A percentile compares a stretch with the other conserved stretches of the same genome.
Conservation (phyloP, 2,888 invertebrate genomes). For the Ophion ellenae region DNA sequence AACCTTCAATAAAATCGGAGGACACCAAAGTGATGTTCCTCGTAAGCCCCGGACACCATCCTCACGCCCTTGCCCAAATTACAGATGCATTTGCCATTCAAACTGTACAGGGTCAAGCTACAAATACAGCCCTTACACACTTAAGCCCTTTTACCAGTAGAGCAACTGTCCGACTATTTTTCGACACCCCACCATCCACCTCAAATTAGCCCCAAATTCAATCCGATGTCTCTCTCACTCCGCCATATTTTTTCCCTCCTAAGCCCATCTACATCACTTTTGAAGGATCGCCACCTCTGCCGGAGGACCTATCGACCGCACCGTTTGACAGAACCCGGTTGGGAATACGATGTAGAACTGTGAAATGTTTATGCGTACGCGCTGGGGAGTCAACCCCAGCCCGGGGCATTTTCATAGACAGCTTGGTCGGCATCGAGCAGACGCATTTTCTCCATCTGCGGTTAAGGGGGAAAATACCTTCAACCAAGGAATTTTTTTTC, state of each 20-base stretch:
- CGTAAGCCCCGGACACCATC: too few species aligned
- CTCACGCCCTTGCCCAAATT: too few species aligned
- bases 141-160: neutral
- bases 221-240: neutral
- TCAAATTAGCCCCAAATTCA: neutral
- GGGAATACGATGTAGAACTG: constrained; percentile 5
- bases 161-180: too few species aligned
- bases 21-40: too few species aligned
- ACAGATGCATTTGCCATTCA: too few species aligned
- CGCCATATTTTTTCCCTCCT: neutral
- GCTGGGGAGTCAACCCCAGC: constrained; percentile 2
- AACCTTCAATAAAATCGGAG: too few species aligned
- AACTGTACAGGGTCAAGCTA: neutral
- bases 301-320: constrained; percentile 14
- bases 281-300: neutral
- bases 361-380: constrained; percentile 8
- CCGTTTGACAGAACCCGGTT: constrained; percentile 15
- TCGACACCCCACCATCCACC: neutral
- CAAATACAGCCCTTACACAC: neutral
- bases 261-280: neutral
- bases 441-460: neutral
- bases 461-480: too few species aligned
- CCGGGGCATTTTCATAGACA: constrained; percentile 16
- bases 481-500: too few species aligned
- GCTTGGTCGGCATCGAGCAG: constrained; percentile 5